phyloP scores from a whole-genome alignment of 2,113 vertebrate species.

The Boulengerochromis microlepis region DNA sequence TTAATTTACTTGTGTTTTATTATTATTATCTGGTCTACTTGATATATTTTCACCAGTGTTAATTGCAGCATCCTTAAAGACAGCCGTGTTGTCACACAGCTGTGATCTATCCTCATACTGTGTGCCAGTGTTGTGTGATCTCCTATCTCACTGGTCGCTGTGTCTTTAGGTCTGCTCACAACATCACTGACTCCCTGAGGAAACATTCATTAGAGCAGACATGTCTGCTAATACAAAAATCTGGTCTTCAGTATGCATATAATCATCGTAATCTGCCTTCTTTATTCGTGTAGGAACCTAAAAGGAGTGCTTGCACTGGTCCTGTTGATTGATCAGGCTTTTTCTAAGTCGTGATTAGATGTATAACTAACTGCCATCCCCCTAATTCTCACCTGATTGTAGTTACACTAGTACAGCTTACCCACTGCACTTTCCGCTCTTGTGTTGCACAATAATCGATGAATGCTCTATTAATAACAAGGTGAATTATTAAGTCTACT shows the following conservation, averaged over 20 bases:
- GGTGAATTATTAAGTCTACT: neutral
- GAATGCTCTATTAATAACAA: neutral
- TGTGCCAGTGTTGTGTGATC: neutral
- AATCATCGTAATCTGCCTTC: neutral
- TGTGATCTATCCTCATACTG: neutral
- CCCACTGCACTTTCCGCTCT: neutral
- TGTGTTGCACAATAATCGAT: neutral
- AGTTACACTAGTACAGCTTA: neutral
- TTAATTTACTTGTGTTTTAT: neutral
- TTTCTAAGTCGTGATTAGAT: neutral
- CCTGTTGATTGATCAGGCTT: neutral
- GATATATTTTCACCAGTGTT: neutral
- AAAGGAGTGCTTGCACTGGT: neutral
- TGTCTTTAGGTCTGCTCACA: neutral
- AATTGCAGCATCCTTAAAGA: neutral
- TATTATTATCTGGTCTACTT: neutral
- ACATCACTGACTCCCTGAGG: neutral
- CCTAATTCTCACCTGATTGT: neutral
- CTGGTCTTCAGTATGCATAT: neutral
- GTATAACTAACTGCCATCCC: neutral
- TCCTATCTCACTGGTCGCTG: neutral
- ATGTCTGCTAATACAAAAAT: neutral
- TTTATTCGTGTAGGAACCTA: neutral
- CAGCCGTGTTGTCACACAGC: neutral
- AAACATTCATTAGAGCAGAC: neutral